phyloP scores from a whole-genome alignment of 2,113 vertebrate genomes.

The Struthio camelus region DNA sequence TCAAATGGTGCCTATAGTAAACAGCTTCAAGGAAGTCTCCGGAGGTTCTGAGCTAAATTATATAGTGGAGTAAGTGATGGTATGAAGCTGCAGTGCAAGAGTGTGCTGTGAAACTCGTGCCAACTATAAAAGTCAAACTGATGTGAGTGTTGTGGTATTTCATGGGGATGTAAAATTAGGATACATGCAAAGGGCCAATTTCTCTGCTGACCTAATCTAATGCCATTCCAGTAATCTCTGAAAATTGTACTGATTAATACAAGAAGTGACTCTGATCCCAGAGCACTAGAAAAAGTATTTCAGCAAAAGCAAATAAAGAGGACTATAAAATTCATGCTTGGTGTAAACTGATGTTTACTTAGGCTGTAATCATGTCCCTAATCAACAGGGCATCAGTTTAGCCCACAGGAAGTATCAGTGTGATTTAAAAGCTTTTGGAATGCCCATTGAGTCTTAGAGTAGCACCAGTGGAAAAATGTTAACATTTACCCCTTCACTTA shows the following conservation, averaged over 20 bases:
- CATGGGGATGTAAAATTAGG: slow-evolving; percentile 32
- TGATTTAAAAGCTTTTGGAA: not conserved
- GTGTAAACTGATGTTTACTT: not conserved
- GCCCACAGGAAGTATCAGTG: not conserved
- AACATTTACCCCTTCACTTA: not conserved
- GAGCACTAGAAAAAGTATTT: not conserved
- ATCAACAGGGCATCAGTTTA: not conserved
- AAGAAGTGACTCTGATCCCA: not conserved
- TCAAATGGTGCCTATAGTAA: not conserved
- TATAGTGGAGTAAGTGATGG: not conserved
- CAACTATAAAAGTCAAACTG: slow-evolving; percentile 33
- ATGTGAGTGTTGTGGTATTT: slow-evolving; percentile 55
- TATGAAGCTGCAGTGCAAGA: not conserved
- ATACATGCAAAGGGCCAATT: not conserved
- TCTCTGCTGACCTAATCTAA: slow-evolving; percentile 36
- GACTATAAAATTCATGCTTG: not conserved
- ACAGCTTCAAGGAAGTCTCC: not conserved
- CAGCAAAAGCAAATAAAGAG: not conserved
- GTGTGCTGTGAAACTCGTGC: not conserved
- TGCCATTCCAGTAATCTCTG: slow-evolving; percentile 38
- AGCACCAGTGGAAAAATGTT: not conserved
- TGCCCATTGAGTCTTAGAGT: not conserved
- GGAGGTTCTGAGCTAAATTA: not conserved
- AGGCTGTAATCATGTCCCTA: not conserved
- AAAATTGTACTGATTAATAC: slow-evolving; percentile 26